Percentiles rank a stretch among this genome's conserved stretches.
phyloP scores from a whole-genome alignment of 92 coral and sea anemone genomes.

The Bergia sp. region DNA sequence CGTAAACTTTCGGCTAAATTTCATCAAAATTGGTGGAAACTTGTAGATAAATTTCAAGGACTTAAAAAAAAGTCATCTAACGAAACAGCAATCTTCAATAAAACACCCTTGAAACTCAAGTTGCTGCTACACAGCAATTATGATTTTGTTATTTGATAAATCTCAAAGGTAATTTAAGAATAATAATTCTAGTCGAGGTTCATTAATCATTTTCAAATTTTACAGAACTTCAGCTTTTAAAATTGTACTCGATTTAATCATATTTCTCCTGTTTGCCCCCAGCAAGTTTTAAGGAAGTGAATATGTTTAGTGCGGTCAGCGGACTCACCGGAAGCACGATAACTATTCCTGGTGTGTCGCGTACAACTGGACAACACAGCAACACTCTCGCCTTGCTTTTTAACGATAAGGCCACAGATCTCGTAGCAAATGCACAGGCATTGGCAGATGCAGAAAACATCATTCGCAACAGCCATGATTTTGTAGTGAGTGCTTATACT shows the following conservation, averaged over 20 bases:
- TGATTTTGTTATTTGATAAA: no score
- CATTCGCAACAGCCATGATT: slow-evolving; percentile 65
- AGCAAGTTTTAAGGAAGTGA: slow-evolving; percentile 61
- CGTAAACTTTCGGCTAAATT: no score
- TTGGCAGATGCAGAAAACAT: slow-evolving; percentile 53
- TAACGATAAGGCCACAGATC: slow-evolving; percentile 15
- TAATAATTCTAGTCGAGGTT: no score
- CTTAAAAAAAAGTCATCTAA: no score
- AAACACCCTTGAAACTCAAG: no score
- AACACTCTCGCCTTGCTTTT: slow-evolving; percentile 57
- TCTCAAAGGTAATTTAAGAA: no score
- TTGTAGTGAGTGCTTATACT: slow-evolving; percentile 59
- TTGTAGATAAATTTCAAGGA: no score
- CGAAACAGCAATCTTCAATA: no score
- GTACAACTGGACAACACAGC: slow-evolving; percentile 50
- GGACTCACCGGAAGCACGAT: slow-evolving; percentile 44
- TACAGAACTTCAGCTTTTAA: no score
- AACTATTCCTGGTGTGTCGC: slow-evolving; percentile 57
- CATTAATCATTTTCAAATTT: no score
- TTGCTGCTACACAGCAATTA: no score
- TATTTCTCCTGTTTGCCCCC: neutral
- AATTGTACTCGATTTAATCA: neutral
- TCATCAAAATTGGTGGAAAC: no score
- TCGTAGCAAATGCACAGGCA: slow-evolving; percentile 60
- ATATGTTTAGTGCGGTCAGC: slow-evolving; percentile 59